Evolutionary conservation across 2,113 vertebrate species (phyloP).

Genomic region (Urocitellus parryii): DNA sequence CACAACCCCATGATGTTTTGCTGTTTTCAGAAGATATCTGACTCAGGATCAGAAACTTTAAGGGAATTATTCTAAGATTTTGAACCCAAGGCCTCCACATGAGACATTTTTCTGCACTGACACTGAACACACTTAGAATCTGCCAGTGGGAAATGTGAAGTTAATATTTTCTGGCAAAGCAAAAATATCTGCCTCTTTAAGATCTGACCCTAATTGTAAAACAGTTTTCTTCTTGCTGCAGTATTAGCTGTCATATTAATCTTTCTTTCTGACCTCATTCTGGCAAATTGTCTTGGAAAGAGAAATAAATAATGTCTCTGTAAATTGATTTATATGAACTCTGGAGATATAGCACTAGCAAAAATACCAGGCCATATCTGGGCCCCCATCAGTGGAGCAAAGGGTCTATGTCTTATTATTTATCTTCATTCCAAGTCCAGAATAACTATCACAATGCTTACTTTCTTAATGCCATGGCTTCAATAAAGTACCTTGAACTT

Average conservation of each 20-base stretch:
- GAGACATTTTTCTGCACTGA: neutral
- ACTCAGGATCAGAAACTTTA: neutral
- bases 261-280: constrained; percentile 83
- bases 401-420: constrained; percentile 46
- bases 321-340: constrained; percentile 81
- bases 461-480: constrained; percentile 20
- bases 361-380: neutral
- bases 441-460: neutral
- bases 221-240: constrained; percentile 62
- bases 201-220: constrained; percentile 70
- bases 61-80: neutral
- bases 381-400: constrained; percentile 55
- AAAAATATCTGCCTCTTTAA: constrained; percentile 66
- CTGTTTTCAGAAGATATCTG: neutral
- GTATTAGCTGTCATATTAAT: constrained; percentile 77
- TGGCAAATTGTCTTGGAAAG: constrained; percentile 78
- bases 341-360: constrained; percentile 44
- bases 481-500: neutral
- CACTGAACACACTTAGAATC: neutral
- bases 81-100: neutral
- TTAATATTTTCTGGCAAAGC: constrained; percentile 27
- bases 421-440: neutral
- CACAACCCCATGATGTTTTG: neutral
- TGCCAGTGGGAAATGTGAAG: neutral
- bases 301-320: constrained; percentile 76